Evolutionary conservation across 2,888 invertebrate genomes (phyloP), one percentile per base, ranked within the genome.

Genomic region (Argyra leucocephala): DNA sequence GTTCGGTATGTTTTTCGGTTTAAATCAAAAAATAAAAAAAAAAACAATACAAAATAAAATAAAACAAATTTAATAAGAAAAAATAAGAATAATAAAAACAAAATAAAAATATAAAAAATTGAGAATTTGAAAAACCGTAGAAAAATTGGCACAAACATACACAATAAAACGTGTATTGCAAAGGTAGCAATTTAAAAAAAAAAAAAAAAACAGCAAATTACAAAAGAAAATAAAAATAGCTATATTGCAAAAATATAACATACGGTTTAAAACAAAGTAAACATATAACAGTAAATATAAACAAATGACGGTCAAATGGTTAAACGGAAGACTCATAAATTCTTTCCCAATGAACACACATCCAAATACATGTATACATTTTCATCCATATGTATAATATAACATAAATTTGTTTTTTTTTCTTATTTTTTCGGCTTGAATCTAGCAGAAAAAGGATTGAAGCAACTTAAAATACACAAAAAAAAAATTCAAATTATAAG

Each of bases 1-100:
- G 67, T 67, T 65, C 66, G 68, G 69, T 68, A 59, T 59, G 59
- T 59, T 59, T 48, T 48, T 48, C 23, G 59, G 59, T 59, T 59
- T 59, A 18, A 59, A 59, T 58, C 22, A 58, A 59, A 57, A 59
- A 59, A 23, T n/a, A n/a, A 22, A 22, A 58, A 22, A 22, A 58
- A 22, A 58, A 22, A 22, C 10, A 58, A 58, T 22, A 58, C 22
- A 22, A 6, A 58, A 22, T 1, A 22, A 22, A 2, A 58, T 22
- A 57, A 18, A 57, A 57, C 26, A 57, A 57, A 57, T 22, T 22
- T 9, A 58, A 22, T 9, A 23, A 23, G 12, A 23, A 23, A 59
- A 59, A 10, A 15, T 23, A 18, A 59, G 15, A 22, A 58, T 1
- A 58, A 58, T 10, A 22, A 22, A 58, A 22, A n/a, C n/a, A n/a